phyloP scores from a whole-genome alignment of 1,140 invertebrate genomes.

The Drosophila eugracilis region DNA sequence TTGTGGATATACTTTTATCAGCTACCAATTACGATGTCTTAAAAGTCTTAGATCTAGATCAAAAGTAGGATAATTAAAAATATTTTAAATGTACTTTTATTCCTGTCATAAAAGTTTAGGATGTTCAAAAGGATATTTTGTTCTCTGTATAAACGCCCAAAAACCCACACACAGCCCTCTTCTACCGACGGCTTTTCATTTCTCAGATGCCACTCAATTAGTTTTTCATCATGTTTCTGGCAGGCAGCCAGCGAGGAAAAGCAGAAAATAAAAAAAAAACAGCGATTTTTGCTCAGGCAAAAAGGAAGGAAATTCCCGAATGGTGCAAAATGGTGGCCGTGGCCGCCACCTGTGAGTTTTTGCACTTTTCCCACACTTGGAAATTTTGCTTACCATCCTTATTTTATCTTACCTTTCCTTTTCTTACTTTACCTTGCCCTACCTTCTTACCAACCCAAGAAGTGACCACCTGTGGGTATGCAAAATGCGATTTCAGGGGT shows the following conservation, averaged over 20 bases:
- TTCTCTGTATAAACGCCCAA: conserved; percentile 16
- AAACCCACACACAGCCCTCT: conserved; percentile 16
- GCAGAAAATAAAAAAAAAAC: conserved; percentile 21
- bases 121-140: too few species aligned
- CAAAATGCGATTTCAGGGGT: conserved; percentile 19
- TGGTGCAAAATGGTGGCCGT: conserved; percentile 30
- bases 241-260: conserved; percentile 36
- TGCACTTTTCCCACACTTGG: conserved; percentile 37
- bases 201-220: conserved; percentile 68
- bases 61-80: too few species aligned
- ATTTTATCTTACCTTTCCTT: not conserved
- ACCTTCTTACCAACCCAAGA: not conserved
- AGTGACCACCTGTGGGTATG: conserved; percentile 68
- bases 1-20: too few species aligned
- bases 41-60: too few species aligned
- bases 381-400: conserved; percentile 4
- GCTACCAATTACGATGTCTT: too few species aligned
- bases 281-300: conserved; percentile 56
- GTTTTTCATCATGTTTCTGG: conserved; percentile 70
- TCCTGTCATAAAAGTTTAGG: too few species aligned
- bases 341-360: conserved; percentile 60
- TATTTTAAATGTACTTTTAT: too few species aligned
- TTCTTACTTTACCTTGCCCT: not conserved
- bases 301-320: conserved; percentile 50
- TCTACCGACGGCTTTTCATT: conserved; percentile 33